Percentiles rank a stretch among this genome's conserved stretches.
Evolutionary conservation across 1,140 invertebrate genomes (phyloP).

Genomic region (Heterodera carotae): DNA sequence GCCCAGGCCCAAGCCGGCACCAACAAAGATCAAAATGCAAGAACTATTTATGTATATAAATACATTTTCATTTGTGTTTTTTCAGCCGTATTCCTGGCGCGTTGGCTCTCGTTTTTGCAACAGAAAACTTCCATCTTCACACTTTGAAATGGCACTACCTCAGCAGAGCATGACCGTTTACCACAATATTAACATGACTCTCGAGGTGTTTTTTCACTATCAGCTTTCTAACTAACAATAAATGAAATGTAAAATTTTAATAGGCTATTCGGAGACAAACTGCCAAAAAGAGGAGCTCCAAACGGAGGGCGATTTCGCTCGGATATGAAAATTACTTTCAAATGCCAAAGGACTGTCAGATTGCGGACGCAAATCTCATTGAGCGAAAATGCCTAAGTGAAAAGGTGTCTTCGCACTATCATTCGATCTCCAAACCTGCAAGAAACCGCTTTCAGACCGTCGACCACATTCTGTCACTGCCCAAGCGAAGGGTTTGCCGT

Average conservation of each 20-base stretch:
- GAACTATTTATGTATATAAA: not conserved
- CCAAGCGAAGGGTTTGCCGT: not conserved
- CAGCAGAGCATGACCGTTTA: constrained; percentile 3
- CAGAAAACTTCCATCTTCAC: constrained; percentile 3
- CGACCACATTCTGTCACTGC: not conserved
- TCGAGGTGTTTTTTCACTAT: constrained; percentile 13
- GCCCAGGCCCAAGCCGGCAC: not conserved
- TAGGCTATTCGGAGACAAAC: not conserved
- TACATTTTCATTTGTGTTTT: too few relatives aligned
- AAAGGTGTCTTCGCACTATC: not conserved
- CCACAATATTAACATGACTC: not conserved
- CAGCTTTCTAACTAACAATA: too few relatives aligned
- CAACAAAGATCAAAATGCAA: not conserved
- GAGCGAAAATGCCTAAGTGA: not conserved
- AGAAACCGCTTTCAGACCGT: not conserved
- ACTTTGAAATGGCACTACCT: constrained; percentile 27
- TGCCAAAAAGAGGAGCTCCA: constrained; percentile 1
- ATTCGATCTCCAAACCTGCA: not conserved
- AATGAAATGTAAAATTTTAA: too few relatives aligned
- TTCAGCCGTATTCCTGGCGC: not conserved
- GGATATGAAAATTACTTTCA: not conserved
- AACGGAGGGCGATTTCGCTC: not conserved
- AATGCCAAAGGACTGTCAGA: not conserved
- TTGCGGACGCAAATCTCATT: not conserved
- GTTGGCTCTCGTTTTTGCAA: not conserved